Percentiles rank a stretch among this genome's conserved stretches.
Conservation (phyloP, 2,888 invertebrate genomes). For the Meteorus cinctellus region DNA sequence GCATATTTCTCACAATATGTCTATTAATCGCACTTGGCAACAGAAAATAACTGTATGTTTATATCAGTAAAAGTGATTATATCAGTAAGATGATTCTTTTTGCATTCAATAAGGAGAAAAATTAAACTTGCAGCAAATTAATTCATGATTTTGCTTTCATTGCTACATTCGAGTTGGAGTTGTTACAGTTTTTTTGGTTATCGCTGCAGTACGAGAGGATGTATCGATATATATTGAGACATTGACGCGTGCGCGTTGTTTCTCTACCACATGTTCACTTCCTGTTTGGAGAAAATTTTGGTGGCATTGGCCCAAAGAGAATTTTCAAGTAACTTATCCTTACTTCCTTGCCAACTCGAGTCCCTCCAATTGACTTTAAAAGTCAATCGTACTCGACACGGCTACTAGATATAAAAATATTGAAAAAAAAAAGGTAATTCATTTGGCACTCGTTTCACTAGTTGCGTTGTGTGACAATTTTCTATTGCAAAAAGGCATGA, state of each 20-base stretch:
- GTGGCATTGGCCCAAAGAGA: slow-evolving; percentile 70
- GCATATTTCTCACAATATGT: background rate
- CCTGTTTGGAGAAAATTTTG: slow-evolving; percentile 29
- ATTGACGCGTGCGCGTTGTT: slow-evolving; percentile 37
- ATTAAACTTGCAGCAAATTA: no score
- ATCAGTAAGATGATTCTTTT: background rate
- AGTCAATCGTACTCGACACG: slow-evolving; percentile 56
- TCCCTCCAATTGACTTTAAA: slow-evolving; percentile 67
- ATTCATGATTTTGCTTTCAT: no score
- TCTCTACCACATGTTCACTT: slow-evolving; percentile 12
- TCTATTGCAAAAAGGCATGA: background rate
- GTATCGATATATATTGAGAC: background rate
- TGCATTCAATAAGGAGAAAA: no score
- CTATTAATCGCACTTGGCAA: background rate
- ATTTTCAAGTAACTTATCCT: slow-evolving; percentile 66
- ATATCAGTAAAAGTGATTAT: no score
- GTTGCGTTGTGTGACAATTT: background rate
- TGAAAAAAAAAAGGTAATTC: background rate
- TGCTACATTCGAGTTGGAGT: no score
- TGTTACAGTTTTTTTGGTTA: background rate
- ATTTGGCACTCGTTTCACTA: slow-evolving; percentile 20
- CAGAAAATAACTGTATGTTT: no score
- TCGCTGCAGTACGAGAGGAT: background rate
- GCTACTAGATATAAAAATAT: slow-evolving; percentile 17
- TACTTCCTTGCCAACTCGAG: slow-evolving; percentile 62